Base-by-base conservation (phyloP, 2,797 vertebrate species). In the Diceros bicornis region DNA sequence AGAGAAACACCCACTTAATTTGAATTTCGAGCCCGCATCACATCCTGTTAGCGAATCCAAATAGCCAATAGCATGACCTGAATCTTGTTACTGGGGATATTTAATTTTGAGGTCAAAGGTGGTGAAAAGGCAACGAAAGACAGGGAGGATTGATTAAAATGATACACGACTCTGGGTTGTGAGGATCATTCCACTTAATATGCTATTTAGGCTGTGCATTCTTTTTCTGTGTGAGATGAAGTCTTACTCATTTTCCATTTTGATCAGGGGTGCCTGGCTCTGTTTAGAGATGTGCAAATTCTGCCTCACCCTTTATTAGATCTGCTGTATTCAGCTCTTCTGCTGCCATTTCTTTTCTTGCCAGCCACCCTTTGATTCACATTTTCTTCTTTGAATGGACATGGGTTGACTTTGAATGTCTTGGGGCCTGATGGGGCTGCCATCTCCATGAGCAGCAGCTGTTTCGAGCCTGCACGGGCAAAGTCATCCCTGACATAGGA, bases 21-120 rank as follows among this genome's bases (percentile, higher is more conserved):
- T 84, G 87, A 95, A 83, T 94, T 97, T 91, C 4, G 47, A 94
- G 89, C 94, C 96, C 27, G 6, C 92, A 87, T 27, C 21, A 5
- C 72, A 94, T 97, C 92, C 97, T 89, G 8, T 90, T 75, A 41
- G 92, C 89, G 4, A 55, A 86, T 85, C 82, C 10, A 61, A 96
- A 97, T 84, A 97, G 92, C 97, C 96, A 96, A 82, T 32, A 20
- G 94, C 91, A 86, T 59, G 91, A 14, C 78, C 86, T 96, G 96
- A 95, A 94, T 96, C 71, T 96, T 96, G 96, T 96, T 96, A 91
- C 83, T 82, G 59, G 84, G 90, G 83, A 55, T 97, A 93, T 91
- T 97, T 96, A 95, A 88, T 84, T 94, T 72, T 88, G 94, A 95
- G 77, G 92, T 92, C 52, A 68, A 94, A 97, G 85, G 94, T 94